A percentile compares a stretch with the other conserved stretches of the same genome.
Evolutionary conservation across 2,113 vertebrate genomes (phyloP).

Genomic region (Osmerus mordax): DNA sequence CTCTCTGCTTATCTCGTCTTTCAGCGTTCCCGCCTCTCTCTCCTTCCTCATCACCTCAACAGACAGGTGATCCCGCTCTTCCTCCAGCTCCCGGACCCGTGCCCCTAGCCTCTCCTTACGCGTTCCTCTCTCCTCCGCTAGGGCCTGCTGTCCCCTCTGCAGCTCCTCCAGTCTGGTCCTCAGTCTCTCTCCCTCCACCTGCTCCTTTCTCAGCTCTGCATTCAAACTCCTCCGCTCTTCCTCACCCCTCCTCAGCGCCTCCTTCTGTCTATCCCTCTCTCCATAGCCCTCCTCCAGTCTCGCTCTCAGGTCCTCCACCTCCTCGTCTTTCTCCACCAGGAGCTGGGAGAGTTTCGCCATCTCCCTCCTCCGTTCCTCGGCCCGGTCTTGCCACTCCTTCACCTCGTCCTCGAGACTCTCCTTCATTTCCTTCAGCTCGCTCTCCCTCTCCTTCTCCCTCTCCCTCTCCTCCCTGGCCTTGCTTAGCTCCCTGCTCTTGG

Average conservation of each 20-base stretch:
- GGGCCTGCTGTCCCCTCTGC: slow-evolving; percentile 16
- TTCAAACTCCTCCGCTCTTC: slow-evolving; percentile 9
- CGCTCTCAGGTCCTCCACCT: slow-evolving; percentile 28
- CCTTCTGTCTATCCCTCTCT: background rate
- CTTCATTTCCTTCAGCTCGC: slow-evolving; percentile 25
- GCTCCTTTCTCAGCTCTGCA: slow-evolving; percentile 23
- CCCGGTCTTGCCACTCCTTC: slow-evolving; percentile 32
- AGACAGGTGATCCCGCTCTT: slow-evolving; percentile 15
- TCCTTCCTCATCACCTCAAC: slow-evolving; percentile 27
- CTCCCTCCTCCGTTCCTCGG: slow-evolving; percentile 18
- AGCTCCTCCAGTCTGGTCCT: slow-evolving; percentile 28
- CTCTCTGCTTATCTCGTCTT: slow-evolving; percentile 36
- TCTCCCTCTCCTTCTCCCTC: slow-evolving; percentile 16
- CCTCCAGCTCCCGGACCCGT: slow-evolving; percentile 23
- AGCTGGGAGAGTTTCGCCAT: slow-evolving; percentile 18
- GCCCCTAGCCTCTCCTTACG: slow-evolving; percentile 23
- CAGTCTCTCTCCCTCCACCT: slow-evolving; percentile 17
- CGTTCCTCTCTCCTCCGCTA: slow-evolving; percentile 42
- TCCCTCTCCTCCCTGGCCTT: background rate
- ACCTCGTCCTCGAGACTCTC: slow-evolving; percentile 45
- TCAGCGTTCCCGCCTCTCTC: slow-evolving; percentile 36
- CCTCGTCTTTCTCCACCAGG: slow-evolving; percentile 36
- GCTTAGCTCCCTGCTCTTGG: slow-evolving; percentile 30
- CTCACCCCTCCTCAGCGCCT: slow-evolving; percentile 12
- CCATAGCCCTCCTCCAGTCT: slow-evolving; percentile 5